Evolutionary conservation across 2,888 invertebrate genomes (phyloP).

Genomic region (Tubulanus polymorphus): DNA sequence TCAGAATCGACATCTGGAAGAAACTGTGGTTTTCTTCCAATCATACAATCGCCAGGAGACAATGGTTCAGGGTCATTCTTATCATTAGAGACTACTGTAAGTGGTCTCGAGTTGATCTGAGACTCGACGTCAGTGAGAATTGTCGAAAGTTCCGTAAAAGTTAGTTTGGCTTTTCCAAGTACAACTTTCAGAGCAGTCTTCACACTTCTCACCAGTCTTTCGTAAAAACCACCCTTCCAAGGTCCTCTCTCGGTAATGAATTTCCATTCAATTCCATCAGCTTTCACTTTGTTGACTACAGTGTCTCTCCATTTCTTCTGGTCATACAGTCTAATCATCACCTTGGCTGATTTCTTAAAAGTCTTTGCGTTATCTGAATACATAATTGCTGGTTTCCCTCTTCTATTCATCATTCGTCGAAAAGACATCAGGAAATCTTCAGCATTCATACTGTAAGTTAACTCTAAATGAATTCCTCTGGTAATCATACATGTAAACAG

Average conservation of each 20-base stretch:
- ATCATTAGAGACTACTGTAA: background rate
- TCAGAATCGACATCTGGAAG: background rate
- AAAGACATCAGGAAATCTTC: conserved; percentile 4
- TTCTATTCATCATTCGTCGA: background rate
- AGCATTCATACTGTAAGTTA: conserved; percentile 1
- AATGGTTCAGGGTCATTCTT: background rate
- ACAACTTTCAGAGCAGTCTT: background rate
- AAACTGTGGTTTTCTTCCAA: background rate
- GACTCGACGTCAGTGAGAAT: background rate
- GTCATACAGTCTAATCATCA: background rate
- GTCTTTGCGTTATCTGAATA: conserved; percentile 5
- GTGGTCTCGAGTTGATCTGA: background rate
- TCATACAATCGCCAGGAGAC: background rate
- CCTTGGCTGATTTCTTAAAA: background rate
- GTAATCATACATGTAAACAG: conserved; percentile 7
- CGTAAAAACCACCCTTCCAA: background rate
- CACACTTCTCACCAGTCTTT: conserved; percentile 1
- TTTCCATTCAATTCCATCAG: background rate
- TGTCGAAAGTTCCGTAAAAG: background rate
- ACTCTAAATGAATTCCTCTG: conserved; percentile 7
- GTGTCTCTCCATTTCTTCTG: background rate
- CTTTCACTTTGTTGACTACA: background rate
- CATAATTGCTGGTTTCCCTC: background rate
- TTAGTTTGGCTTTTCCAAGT: background rate
- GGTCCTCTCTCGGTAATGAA: background rate